Conservation (phyloP, 1,140 invertebrate genomes). For the Lanistes nyassanus region DNA sequence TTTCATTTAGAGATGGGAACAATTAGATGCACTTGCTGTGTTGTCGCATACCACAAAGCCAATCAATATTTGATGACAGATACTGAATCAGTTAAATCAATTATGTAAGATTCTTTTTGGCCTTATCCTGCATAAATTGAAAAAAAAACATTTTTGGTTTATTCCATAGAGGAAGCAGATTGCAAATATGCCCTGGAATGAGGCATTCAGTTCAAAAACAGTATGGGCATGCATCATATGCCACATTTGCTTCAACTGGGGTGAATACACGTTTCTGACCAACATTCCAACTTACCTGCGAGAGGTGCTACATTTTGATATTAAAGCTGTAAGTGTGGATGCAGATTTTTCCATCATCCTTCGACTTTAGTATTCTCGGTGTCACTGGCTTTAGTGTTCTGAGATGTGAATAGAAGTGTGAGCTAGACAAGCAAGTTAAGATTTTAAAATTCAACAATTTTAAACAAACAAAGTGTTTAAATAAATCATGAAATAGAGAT, state of each 20-base stretch:
- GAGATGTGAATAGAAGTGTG: background rate
- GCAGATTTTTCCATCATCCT: too few relatives aligned
- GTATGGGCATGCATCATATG: constrained; percentile 88
- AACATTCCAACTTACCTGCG: constrained; percentile 93
- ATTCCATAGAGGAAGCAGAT: background rate
- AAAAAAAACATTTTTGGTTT: background rate
- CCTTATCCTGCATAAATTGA: too few relatives aligned
- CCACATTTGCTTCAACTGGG: constrained; percentile 89
- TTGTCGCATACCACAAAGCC: too few relatives aligned
- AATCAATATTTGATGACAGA: too few relatives aligned
- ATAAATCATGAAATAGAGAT: too few relatives aligned
- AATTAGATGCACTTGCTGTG: too few relatives aligned
- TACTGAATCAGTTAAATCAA: too few relatives aligned
- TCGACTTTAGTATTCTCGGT: too few relatives aligned
- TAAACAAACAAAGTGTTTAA: too few relatives aligned
- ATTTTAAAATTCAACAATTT: too few relatives aligned
- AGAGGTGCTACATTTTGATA: constrained; percentile 85
- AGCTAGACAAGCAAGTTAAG: too few relatives aligned
- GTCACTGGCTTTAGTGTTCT: background rate
- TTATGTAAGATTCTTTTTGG: background rate
- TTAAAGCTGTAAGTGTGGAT: constrained; percentile 75
- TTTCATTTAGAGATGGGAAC: too few relatives aligned
- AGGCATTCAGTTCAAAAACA: constrained; percentile 78
- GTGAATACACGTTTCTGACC: constrained; percentile 91
- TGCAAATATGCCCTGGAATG: constrained; percentile 20